Percentiles rank a stretch among this genome's conserved stretches.
These are phyloP conservation scores for Uloborus plumipes DNA, from an alignment of 2,888 invertebrate genomes.

Conservation along the genomic window DNA sequence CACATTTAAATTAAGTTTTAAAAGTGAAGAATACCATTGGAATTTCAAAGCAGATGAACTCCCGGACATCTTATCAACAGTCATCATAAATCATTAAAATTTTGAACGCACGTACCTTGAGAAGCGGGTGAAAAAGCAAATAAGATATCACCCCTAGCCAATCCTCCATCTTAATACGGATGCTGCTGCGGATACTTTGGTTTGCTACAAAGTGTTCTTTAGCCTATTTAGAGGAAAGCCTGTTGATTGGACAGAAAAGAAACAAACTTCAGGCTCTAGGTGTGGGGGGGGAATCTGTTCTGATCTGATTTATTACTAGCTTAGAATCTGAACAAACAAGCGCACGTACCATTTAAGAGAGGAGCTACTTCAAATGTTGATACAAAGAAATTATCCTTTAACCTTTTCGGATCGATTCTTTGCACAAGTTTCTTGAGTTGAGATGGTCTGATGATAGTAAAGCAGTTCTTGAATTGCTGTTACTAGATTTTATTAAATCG, in stretches of 20 bases:
- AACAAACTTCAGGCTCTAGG: neutral
- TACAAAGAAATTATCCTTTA: conserved; percentile 4
- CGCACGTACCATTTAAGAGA: neutral
- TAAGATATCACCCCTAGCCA: neutral
- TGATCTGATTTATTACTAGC: neutral
- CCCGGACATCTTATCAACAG: too few species aligned
- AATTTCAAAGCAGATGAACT: too few species aligned
- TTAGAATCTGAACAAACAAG: conserved; percentile 5
- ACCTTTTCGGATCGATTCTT: neutral
- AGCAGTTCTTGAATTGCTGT: too few species aligned
- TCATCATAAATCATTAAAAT: conserved; percentile 11
- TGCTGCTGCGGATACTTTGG: neutral
- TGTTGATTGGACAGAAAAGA: conserved; percentile 16
- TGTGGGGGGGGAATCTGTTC: neutral
- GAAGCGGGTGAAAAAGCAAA: neutral
- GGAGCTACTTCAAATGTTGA: neutral
- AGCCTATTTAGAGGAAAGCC: conserved; percentile 2
- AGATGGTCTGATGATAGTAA: too few species aligned
- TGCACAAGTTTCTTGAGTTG: too few species aligned
- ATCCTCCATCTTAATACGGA: conserved; percentile 6
- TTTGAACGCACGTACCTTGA: conserved; percentile 4
- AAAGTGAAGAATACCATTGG: too few species aligned
- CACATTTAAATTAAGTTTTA: too few species aligned
- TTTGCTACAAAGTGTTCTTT: conserved; percentile 18
- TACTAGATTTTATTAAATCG: too few species aligned